These are phyloP conservation scores for Agrotis clavis DNA, from an alignment of 2,888 invertebrate species.

Conservation along the genomic window DNA sequence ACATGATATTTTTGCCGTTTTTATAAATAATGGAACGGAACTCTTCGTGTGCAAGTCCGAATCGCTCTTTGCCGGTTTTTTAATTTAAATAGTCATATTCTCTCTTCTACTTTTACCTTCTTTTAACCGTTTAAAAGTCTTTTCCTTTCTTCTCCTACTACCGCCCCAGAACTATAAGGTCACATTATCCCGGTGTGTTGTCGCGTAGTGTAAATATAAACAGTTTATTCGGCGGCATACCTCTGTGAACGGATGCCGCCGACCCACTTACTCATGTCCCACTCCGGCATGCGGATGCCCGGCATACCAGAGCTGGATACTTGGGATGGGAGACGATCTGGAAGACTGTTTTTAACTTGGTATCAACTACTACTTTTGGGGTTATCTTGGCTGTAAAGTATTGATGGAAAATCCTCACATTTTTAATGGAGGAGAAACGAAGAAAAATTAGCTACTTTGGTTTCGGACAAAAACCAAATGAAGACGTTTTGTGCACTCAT, in stretches of 20 bases:
- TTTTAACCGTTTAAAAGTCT: too few species aligned
- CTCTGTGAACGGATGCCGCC: constrained; percentile 64
- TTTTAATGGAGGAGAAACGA: background rate
- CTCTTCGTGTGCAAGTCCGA: too few species aligned
- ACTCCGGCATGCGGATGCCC: constrained; percentile 52
- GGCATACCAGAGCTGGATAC: constrained; percentile 56
- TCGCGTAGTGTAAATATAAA: constrained; percentile 68
- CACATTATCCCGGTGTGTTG: constrained; percentile 34
- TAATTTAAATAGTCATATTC: too few species aligned
- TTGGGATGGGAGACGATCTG: constrained; percentile 3
- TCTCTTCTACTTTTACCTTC: too few species aligned
- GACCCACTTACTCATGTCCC: constrained; percentile 73
- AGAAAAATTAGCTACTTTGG: too few species aligned
- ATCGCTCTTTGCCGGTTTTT: too few species aligned
- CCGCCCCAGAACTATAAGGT: constrained; percentile 26
- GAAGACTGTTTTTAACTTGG: constrained; percentile 13
- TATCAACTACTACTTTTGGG: background rate
- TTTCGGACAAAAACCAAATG: background rate
- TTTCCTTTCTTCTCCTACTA: too few species aligned
- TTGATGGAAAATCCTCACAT: background rate
- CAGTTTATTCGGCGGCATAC: constrained; percentile 70
- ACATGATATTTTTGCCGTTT: too few species aligned
- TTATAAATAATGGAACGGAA: too few species aligned
- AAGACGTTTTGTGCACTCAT: too few species aligned
- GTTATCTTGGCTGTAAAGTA: background rate